Conservation (phyloP, 2,113 vertebrate species). For the Dunckerocampus dactyliophorus region DNA sequence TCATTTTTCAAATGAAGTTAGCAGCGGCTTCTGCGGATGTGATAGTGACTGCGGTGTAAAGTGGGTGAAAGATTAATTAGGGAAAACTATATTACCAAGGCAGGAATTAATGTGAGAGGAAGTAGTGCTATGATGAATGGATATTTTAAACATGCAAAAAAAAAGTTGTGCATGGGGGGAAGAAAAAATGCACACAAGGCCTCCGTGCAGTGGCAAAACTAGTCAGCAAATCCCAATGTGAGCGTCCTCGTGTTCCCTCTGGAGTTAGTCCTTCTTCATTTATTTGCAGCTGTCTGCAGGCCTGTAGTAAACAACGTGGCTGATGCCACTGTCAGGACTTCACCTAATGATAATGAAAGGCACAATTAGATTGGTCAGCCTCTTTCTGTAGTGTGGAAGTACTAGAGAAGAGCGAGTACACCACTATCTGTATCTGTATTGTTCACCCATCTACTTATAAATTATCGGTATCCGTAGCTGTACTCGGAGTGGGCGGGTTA, state of each 20-base stretch:
- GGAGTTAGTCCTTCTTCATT: constrained; percentile 70
- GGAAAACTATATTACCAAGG: constrained; percentile 65
- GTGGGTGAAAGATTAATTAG: constrained; percentile 71
- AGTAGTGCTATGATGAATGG: constrained; percentile 58
- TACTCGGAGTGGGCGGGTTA: too few relatives aligned
- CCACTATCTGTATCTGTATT: too few relatives aligned
- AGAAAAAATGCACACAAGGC: constrained; percentile 29
- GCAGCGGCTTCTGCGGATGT: constrained; percentile 47
- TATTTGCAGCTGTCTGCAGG: constrained; percentile 61
- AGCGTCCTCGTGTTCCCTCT: constrained; percentile 35
- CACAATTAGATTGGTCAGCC: constrained; percentile 51
- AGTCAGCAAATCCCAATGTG: constrained; percentile 58
- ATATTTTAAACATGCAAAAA: constrained; percentile 50
- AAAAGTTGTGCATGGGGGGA: constrained; percentile 13
- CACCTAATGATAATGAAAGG: constrained; percentile 68
- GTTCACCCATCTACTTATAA: too few relatives aligned
- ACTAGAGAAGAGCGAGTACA: too few relatives aligned
- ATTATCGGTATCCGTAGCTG: too few relatives aligned
- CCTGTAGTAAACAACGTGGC: constrained; percentile 55
- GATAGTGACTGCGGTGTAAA: constrained; percentile 50
- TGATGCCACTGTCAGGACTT: constrained; percentile 37
- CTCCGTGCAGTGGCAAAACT: constrained; percentile 33
- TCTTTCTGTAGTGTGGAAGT: constrained; percentile 18
- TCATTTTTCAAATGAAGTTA: constrained; percentile 73
- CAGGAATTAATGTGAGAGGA: constrained; percentile 65